These are phyloP conservation scores for Meloidogyne exigua DNA, from an alignment of 1,140 invertebrate species.

Conservation along the genomic window DNA sequence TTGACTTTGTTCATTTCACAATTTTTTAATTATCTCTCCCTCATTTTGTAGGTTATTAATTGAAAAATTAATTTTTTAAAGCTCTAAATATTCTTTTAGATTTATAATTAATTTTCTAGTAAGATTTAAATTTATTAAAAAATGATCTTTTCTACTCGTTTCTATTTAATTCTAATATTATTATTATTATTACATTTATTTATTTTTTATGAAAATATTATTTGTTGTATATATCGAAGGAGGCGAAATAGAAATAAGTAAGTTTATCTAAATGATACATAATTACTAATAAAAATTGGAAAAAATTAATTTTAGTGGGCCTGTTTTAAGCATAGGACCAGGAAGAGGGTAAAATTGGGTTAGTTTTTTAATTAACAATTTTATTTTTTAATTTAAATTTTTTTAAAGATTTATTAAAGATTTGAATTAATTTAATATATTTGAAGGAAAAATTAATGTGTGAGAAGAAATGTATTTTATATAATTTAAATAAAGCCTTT, in stretches of 20 bases:
- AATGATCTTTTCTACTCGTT: background rate
- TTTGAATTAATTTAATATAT: too few relatives aligned
- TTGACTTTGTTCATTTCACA: too few relatives aligned
- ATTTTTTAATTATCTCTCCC: too few relatives aligned
- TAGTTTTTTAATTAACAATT: background rate
- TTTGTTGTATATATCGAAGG: slow-evolving; percentile 6
- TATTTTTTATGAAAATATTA: background rate
- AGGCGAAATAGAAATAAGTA: background rate
- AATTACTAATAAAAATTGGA: background rate
- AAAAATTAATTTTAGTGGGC: background rate
- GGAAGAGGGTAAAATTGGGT: background rate
- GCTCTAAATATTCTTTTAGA: background rate
- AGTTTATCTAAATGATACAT: background rate
- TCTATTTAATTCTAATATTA: background rate
- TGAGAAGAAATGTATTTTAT: too few relatives aligned
- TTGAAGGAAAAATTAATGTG: too few relatives aligned
- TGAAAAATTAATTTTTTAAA: too few relatives aligned
- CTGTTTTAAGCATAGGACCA: slow-evolving; percentile 64
- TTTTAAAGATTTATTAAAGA: too few relatives aligned
- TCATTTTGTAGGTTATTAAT: too few relatives aligned
- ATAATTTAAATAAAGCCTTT: too few relatives aligned
- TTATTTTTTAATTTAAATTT: too few relatives aligned
- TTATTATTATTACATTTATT: background rate
- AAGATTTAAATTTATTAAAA: background rate
- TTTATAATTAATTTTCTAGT: too few relatives aligned